These are phyloP conservation scores for Amniataba percoides DNA, from an alignment of 2,797 vertebrate genomes.

Conservation along the genomic window DNA sequence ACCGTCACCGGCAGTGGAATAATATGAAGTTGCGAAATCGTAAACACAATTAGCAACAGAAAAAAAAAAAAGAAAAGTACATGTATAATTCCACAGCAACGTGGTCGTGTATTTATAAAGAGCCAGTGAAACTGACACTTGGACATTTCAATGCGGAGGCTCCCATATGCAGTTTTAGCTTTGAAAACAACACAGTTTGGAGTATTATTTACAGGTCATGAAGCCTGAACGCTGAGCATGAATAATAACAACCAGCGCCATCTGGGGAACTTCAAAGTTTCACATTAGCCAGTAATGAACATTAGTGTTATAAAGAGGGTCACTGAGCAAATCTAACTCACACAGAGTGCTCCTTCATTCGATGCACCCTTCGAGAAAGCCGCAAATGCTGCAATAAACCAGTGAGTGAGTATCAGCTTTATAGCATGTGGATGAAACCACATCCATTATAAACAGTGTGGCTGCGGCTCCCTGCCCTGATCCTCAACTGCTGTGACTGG, in stretches of 20 bases:
- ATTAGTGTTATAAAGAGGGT: conserved; percentile 80
- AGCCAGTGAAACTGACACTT: conserved; percentile 45
- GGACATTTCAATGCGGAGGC: conserved; percentile 69
- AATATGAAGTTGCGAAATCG: conserved; percentile 36
- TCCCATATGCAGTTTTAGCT: conserved; percentile 74
- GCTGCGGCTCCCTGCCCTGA: conserved; percentile 37
- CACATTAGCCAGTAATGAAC: conserved; percentile 84
- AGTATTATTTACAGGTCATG: conserved; percentile 86
- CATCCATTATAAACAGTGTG: conserved; percentile 56
- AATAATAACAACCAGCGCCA: conserved; percentile 84
- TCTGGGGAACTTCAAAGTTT: conserved; percentile 85
- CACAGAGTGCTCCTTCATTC: conserved; percentile 61
- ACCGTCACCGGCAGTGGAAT: conserved; percentile 28
- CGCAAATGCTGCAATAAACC: conserved; percentile 68
- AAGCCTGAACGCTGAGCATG: conserved; percentile 79
- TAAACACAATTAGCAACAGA: conserved; percentile 33
- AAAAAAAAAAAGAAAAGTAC: neutral
- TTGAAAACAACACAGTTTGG: conserved; percentile 77
- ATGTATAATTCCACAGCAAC: neutral
- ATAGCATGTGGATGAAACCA: conserved; percentile 54
- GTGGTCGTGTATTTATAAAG: conserved; percentile 37
- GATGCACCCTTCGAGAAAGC: conserved; percentile 58
- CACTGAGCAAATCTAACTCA: conserved; percentile 78
- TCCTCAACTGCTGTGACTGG: conserved; percentile 47
- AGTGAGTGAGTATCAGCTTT: conserved; percentile 54